Conservation (phyloP, 2,113 vertebrate species). For the Corythornis madagascariensis region DNA sequence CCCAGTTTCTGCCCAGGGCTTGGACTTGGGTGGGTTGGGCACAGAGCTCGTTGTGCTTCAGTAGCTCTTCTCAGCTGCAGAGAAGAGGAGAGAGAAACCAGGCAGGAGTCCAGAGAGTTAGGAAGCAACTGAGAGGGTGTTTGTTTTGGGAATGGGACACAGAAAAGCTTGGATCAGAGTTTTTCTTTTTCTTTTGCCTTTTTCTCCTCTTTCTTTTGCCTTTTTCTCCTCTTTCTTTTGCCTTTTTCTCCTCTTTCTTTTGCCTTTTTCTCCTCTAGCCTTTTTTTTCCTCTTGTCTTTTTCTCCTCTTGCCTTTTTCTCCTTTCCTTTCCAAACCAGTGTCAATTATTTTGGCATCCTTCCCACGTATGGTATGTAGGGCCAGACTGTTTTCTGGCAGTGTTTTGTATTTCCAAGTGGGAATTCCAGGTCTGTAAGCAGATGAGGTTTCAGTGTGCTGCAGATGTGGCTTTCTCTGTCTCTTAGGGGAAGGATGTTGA, state of each 20-base stretch:
- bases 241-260: background rate
- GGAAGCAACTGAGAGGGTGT: background rate
- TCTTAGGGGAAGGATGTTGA: slow-evolving; percentile 66
- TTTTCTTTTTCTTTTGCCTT: background rate
- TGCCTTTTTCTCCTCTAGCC: too few species aligned
- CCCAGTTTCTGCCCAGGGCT: background rate
- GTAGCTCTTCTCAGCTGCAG: background rate
- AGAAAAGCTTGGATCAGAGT: background rate
- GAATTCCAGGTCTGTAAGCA: slow-evolving; percentile 73
- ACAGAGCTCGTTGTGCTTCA: background rate
- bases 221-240: too few species aligned
- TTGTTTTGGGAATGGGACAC: background rate
- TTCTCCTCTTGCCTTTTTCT: background rate
- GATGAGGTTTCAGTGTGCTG: slow-evolving; percentile 75
- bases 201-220: background rate
- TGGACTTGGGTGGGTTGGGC: background rate
- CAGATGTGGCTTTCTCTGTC: slow-evolving; percentile 75
- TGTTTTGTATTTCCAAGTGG: slow-evolving; percentile 68
- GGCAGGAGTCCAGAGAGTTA: background rate
- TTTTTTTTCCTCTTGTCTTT: too few species aligned
- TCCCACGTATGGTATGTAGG: slow-evolving; percentile 66
- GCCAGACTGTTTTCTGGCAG: slow-evolving; percentile 72
- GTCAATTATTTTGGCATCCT: slow-evolving; percentile 68
- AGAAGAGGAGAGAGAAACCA: background rate
- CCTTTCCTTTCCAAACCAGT: slow-evolving; percentile 40